Conservation (phyloP, 2,797 vertebrate genomes). For the Chromis chromis region DNA sequence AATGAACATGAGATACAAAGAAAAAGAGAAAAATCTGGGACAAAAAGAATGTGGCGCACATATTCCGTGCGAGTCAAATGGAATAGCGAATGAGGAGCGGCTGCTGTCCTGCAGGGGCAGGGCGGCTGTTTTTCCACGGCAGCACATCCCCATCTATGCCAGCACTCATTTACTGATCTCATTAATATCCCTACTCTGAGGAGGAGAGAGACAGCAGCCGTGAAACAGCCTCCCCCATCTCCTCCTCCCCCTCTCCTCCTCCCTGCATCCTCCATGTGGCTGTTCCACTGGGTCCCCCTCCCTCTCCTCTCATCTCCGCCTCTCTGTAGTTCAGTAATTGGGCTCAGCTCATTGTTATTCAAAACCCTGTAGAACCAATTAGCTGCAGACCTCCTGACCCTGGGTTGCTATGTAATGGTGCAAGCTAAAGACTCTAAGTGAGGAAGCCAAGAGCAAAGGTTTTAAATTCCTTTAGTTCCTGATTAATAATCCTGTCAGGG, state of each 20-base stretch:
- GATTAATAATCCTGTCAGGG: slow-evolving; percentile 97
- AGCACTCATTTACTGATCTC: slow-evolving; percentile 88
- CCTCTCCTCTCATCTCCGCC: slow-evolving; percentile 71
- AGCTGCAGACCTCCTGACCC: slow-evolving; percentile 86
- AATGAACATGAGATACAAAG: slow-evolving; percentile 82
- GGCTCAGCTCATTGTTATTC: slow-evolving; percentile 85
- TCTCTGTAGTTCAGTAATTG: slow-evolving; percentile 87
- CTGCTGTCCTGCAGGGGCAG: slow-evolving; percentile 79
- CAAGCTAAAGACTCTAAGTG: slow-evolving; percentile 84
- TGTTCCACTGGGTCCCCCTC: slow-evolving; percentile 74
- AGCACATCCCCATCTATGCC: slow-evolving; percentile 84
- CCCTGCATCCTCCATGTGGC: slow-evolving; percentile 67
- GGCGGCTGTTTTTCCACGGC: slow-evolving; percentile 78
- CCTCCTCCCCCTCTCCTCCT: slow-evolving; percentile 52
- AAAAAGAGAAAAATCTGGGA: slow-evolving; percentile 74
- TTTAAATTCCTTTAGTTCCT: slow-evolving; percentile 92
- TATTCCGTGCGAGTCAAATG: slow-evolving; percentile 85
- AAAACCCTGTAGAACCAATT: slow-evolving; percentile 91
- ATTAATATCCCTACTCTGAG: slow-evolving; percentile 83
- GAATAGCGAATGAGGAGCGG: slow-evolving; percentile 88
- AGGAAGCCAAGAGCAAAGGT: slow-evolving; percentile 88
- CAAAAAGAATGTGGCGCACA: slow-evolving; percentile 76
- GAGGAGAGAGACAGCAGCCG: slow-evolving; percentile 78
- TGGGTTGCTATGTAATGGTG: slow-evolving; percentile 83
- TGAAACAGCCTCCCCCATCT: slow-evolving; percentile 65